Percentiles rank a stretch among this genome's conserved stretches.
Evolutionary conservation across 2,113 vertebrate species (phyloP).

Genomic region (Heterocephalus glaber): DNA sequence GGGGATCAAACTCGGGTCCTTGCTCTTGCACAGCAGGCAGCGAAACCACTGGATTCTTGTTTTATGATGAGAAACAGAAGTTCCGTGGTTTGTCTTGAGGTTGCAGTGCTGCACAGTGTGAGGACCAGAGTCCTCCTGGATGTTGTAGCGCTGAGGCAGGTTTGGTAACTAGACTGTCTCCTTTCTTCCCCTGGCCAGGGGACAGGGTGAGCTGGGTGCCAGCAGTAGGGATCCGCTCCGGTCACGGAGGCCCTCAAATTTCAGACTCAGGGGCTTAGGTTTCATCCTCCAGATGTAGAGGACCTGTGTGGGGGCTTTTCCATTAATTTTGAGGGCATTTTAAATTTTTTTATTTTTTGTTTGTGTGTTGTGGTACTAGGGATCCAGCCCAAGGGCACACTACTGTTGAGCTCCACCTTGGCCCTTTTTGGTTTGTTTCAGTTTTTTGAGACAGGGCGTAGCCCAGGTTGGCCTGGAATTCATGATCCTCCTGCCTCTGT

Average conservation of each 20-base stretch:
- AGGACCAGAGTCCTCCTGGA: not conserved
- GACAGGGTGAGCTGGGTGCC: not conserved
- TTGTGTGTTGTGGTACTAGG: not conserved
- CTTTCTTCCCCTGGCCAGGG: not conserved
- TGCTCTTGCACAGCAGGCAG: no score
- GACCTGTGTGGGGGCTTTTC: not conserved
- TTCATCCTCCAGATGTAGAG: slow-evolving; percentile 18
- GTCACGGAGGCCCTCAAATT: slow-evolving; percentile 9
- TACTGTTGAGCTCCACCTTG: no score
- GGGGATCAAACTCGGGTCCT: no score
- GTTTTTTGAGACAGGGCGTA: not conserved
- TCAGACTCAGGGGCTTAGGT: not conserved
- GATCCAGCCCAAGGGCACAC: not conserved
- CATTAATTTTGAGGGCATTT: not conserved
- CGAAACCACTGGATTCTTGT: no score
- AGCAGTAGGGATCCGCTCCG: not conserved
- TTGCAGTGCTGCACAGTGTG: not conserved
- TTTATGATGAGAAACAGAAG: not conserved
- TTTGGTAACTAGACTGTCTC: not conserved
- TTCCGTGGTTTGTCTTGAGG: not conserved
- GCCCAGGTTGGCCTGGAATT: not conserved
- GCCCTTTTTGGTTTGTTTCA: not conserved
- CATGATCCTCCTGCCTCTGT: not conserved
- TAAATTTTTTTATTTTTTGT: not conserved
- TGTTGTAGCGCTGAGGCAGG: not conserved